Conservation (phyloP, 2,888 invertebrate species). For the Coleophora flavipennella region DNA sequence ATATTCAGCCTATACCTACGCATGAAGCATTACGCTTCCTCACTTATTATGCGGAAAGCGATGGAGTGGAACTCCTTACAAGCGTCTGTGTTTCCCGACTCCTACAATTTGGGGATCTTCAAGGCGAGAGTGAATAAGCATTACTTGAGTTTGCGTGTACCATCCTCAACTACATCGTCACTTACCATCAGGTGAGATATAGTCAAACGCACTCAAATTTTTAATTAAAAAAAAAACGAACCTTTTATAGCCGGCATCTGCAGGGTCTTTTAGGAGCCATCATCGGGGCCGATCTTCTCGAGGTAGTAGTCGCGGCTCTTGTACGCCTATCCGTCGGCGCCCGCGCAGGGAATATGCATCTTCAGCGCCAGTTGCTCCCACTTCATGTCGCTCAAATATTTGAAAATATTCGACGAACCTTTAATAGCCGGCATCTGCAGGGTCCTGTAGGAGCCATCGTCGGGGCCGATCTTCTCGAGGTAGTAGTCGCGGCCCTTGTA, state of each 20-base stretch:
- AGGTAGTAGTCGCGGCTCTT: constrained; percentile 41
- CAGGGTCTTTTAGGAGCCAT: constrained; percentile 47
- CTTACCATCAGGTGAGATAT: too few relatives aligned
- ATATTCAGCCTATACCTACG: too few relatives aligned
- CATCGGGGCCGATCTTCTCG: constrained; percentile 37
- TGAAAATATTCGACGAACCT: constrained; percentile 22
- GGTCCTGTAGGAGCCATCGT: constrained; percentile 45
- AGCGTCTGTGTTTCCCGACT: too few relatives aligned
- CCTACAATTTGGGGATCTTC: too few relatives aligned
- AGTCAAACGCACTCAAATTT: too few relatives aligned
- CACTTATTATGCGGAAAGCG: too few relatives aligned
- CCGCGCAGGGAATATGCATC: constrained; percentile 50
- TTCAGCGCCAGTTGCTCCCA: constrained; percentile 46
- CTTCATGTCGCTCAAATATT: constrained; percentile 7
- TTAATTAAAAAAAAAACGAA: constrained; percentile 17
- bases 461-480: constrained; percentile 40
- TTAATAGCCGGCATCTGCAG: constrained; percentile 39
- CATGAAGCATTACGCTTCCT: too few relatives aligned
- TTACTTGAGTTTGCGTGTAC: too few relatives aligned
- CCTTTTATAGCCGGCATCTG: constrained; percentile 40
- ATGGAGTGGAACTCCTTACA: too few relatives aligned
- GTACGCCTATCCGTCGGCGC: constrained; percentile 17
- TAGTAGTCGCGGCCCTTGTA: constrained; percentile 39
- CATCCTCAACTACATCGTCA: too few relatives aligned
- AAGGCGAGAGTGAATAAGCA: too few relatives aligned